Conservation (phyloP, 2,888 invertebrate genomes). For the Conistra vaccinii region DNA sequence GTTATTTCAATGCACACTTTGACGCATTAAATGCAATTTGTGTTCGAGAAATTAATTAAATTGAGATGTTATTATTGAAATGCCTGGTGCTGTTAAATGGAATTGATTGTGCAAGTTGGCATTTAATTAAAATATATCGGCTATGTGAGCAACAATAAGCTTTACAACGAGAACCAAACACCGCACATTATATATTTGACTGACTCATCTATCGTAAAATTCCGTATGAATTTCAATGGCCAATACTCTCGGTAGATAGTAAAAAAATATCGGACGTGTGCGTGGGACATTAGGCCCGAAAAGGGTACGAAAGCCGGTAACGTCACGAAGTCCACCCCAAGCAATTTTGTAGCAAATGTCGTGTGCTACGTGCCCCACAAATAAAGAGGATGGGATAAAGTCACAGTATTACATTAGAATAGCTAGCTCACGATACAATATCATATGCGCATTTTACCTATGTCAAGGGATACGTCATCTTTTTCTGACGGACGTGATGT, state of each 20-base stretch:
- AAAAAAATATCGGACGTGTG: slow-evolving; percentile 83
- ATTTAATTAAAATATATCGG: slow-evolving; percentile 1
- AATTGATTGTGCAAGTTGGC: background rate
- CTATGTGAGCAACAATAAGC: background rate
- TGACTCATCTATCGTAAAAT: slow-evolving; percentile 67
- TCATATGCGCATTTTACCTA: slow-evolving; percentile 66
- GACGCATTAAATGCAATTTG: slow-evolving; percentile 22
- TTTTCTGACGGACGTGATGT: slow-evolving; percentile 66
- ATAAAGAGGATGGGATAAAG: slow-evolving; percentile 88
- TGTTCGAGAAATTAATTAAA: background rate
- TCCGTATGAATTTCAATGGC: slow-evolving; percentile 80
- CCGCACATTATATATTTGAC: slow-evolving; percentile 39
- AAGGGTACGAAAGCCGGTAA: slow-evolving; percentile 80
- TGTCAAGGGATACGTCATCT: slow-evolving; percentile 63
- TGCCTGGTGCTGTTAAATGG: background rate
- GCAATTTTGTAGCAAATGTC: slow-evolving; percentile 90
- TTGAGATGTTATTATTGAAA: slow-evolving; percentile 5
- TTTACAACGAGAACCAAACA: background rate
- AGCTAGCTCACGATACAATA: slow-evolving; percentile 78
- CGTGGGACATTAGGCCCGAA: slow-evolving; percentile 84
- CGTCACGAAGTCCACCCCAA: slow-evolving; percentile 87
- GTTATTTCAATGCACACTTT: slow-evolving; percentile 31
- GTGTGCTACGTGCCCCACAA: slow-evolving; percentile 88
- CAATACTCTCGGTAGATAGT: slow-evolving; percentile 76
- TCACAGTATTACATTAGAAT: slow-evolving; percentile 81